Percentiles rank a stretch among this genome's conserved stretches.
Conservation (phyloP, 2,797 vertebrate genomes). For the Coluber constrictor region DNA sequence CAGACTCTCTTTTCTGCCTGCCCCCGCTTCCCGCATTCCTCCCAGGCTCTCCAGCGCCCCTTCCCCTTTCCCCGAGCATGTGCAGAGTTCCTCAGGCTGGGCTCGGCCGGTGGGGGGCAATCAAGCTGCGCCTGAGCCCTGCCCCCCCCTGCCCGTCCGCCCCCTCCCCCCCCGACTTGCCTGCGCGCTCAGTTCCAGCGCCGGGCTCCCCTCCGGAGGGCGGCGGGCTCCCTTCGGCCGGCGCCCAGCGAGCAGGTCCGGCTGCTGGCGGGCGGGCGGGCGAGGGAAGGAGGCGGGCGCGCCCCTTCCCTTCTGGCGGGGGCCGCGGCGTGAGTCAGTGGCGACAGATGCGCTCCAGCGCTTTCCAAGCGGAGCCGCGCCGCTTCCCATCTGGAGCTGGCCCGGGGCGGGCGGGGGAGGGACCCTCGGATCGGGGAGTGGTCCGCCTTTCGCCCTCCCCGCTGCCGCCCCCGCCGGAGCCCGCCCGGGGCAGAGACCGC, state of each 20-base stretch:
- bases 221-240: not conserved
- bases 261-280: not conserved
- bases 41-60: not conserved
- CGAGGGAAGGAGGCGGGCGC: not conserved
- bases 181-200: not conserved
- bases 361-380: not conserved
- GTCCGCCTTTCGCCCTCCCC: not conserved
- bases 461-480: not conserved
- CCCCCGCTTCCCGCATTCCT: not conserved
- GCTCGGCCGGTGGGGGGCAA: not conserved
- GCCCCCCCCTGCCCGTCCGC: not conserved
- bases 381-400: not conserved
- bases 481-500: not conserved
- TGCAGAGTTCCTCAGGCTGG: not conserved
- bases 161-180: not conserved
- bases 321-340: not conserved
- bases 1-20: not conserved
- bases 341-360: not conserved
- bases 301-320: not conserved
- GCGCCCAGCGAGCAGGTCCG: not conserved
- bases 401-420: not conserved
- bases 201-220: not conserved
- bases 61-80: not conserved
- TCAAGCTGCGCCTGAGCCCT: not conserved
- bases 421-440: not conserved